These are phyloP conservation scores for Drosophila yakuba DNA, from an alignment of 1,140 invertebrate species.

Conservation along the genomic window DNA sequence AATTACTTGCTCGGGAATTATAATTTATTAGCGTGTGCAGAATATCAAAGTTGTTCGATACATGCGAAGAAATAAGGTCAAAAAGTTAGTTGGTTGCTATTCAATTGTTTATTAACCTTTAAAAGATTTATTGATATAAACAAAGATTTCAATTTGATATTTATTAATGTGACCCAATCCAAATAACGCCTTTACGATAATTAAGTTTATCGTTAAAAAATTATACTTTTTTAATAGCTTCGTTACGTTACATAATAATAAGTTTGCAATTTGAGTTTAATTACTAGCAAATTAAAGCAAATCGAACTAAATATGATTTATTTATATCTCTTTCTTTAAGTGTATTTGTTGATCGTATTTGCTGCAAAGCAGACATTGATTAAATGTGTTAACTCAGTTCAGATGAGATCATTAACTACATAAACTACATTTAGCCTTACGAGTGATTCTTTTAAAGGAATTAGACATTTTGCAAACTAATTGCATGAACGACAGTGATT, in stretches of 20 bases:
- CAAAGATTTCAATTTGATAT: neutral
- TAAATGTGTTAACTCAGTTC: constrained; percentile 1
- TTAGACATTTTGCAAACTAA: neutral
- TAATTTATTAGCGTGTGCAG: constrained; percentile 67
- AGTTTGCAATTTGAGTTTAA: too few relatives aligned
- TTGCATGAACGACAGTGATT: neutral
- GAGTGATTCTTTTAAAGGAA: neutral
- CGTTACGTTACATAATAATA: neutral
- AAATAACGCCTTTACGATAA: neutral
- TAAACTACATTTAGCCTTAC: neutral
- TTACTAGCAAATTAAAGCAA: too few relatives aligned
- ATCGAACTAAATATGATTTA: too few relatives aligned
- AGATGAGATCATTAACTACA: neutral
- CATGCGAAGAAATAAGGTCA: neutral
- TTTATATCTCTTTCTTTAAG: neutral
- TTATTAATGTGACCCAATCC: neutral
- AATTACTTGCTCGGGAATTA: constrained; percentile 38
- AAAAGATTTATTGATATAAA: too few relatives aligned
- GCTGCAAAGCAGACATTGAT: neutral
- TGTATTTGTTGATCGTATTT: neutral
- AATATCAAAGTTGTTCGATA: constrained; percentile 66
- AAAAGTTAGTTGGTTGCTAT: neutral
- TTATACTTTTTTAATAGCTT: neutral
- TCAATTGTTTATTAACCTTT: too few relatives aligned
- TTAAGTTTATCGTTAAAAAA: neutral